phyloP scores from a whole-genome alignment of 2,888 invertebrate genomes.

The Phyllotreta cruciferae region DNA sequence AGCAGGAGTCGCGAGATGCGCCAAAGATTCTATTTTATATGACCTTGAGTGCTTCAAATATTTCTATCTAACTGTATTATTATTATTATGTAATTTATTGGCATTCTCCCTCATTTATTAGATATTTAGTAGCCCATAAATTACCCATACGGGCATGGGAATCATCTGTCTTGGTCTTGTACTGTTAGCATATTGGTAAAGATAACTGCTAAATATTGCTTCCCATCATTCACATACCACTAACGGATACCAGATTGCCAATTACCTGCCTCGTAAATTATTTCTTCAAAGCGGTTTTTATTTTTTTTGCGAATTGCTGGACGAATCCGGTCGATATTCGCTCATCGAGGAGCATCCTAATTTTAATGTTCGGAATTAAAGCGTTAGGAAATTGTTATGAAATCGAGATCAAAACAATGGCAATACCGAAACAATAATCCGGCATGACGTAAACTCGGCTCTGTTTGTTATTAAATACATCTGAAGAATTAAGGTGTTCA shows the following conservation, averaged over 20 bases:
- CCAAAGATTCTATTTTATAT: too few species aligned
- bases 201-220: slow-evolving; percentile 6
- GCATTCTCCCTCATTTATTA: too few species aligned
- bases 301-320: too few species aligned
- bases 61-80: too few species aligned
- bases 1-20: too few species aligned
- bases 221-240: background rate
- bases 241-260: slow-evolving; percentile 9
- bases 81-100: too few species aligned
- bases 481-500: slow-evolving; percentile 13
- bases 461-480: slow-evolving; percentile 5
- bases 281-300: background rate
- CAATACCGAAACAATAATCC: slow-evolving; percentile 11
- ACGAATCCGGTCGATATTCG: too few species aligned
- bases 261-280: slow-evolving; percentile 3
- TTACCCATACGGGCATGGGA: too few species aligned
- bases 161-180: too few species aligned
- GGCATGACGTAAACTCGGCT: background rate
- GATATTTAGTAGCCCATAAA: too few species aligned
- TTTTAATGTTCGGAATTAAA: slow-evolving; percentile 1
- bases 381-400: slow-evolving; percentile 6
- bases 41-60: too few species aligned
- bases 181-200: background rate
- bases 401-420: slow-evolving; percentile 14
- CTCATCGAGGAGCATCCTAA: too few species aligned